Conservation (phyloP, 1,140 invertebrate genomes). For the Medauroidea extradentata region DNA sequence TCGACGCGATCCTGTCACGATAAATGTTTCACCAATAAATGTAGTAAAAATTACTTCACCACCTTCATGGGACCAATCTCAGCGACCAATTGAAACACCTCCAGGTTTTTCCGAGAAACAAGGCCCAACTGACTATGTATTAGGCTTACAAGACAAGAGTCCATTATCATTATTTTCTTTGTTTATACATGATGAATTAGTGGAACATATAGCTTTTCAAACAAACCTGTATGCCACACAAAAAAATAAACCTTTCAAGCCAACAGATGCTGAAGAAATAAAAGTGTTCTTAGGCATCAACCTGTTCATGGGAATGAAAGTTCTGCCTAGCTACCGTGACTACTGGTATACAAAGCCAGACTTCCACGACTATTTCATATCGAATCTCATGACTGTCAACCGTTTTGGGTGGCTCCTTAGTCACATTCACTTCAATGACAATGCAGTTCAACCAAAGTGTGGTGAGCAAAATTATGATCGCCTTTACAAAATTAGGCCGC, state of each 20-base stretch:
- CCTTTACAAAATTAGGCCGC: conserved; percentile 39
- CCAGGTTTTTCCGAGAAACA: no score
- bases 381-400: conserved; percentile 39
- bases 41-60: no score
- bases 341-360: conserved; percentile 38
- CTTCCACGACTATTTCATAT: conserved; percentile 36
- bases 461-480: conserved; percentile 36
- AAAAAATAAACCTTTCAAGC: not conserved
- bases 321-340: conserved; percentile 24
- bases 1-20: no score
- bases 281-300: conserved; percentile 29
- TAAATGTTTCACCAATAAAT: no score
- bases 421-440: conserved; percentile 38
- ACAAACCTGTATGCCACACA: conserved; percentile 5
- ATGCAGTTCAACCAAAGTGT: conserved; percentile 29
- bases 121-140: no score
- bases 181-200: not conserved
- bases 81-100: no score
- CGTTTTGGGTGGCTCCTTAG: conserved; percentile 39
- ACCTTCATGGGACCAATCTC: no score
- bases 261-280: conserved; percentile 22
- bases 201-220: conserved; percentile 3
- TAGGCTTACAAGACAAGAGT: no score
- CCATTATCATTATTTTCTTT: no score
- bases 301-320: conserved; percentile 32